These are phyloP conservation scores for Dendropsophus ebraccatus DNA, from an alignment of 2,113 vertebrate genomes.

Conservation along the genomic window DNA sequence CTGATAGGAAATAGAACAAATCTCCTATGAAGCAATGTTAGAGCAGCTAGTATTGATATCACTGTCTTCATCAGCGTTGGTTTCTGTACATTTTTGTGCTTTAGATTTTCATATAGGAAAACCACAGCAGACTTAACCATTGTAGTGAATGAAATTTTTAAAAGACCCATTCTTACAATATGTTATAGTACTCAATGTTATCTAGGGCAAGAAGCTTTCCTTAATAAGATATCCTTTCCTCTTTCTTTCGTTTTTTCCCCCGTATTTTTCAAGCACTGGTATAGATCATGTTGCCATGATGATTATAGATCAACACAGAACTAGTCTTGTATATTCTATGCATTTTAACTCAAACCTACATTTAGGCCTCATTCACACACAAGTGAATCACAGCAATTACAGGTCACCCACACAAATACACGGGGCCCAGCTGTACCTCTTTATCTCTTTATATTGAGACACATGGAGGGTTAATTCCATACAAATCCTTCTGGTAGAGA, in stretches of 20 bases:
- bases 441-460: no score
- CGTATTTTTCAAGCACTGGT: not conserved
- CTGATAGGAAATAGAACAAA: not conserved
- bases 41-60: not conserved
- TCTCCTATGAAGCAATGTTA: not conserved
- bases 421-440: no score
- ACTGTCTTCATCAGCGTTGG: not conserved
- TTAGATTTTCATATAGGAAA: not conserved
- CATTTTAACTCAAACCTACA: not conserved
- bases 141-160: not conserved
- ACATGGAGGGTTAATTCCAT: no score
- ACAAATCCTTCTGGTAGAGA: no score
- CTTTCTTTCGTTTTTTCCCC: not conserved
- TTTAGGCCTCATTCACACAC: not conserved
- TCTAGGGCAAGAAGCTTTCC: not conserved
- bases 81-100: not conserved
- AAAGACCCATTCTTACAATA: not conserved
- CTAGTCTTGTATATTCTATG: no score
- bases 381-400: no score
- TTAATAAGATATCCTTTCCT: not conserved
- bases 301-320: no score
- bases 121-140: not conserved
- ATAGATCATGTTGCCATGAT: no score
- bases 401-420: no score
- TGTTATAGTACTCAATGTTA: not conserved